Conservation (phyloP, 1,140 invertebrate genomes). For the Dinothrombium tinctorium region DNA sequence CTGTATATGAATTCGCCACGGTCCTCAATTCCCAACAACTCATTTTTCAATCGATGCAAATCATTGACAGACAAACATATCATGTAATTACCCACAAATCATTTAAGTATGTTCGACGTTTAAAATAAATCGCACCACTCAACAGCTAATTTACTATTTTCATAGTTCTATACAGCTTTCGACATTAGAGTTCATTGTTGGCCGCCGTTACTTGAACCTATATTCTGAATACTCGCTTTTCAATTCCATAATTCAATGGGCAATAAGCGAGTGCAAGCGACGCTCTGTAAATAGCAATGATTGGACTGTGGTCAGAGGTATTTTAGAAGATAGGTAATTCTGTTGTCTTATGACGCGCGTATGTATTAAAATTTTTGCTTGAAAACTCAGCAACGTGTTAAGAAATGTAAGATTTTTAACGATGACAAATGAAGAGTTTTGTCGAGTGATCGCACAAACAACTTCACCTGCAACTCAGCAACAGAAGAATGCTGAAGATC, state of each 20-base stretch:
- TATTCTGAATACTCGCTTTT: slow-evolving; percentile 18
- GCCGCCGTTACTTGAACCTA: slow-evolving; percentile 16
- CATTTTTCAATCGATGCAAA: slow-evolving; percentile 17
- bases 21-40: slow-evolving; percentile 17
- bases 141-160: background rate
- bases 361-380: background rate
- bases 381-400: slow-evolving; percentile 7
- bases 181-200: slow-evolving; percentile 16
- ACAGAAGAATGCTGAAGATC: background rate
- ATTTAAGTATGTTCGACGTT: slow-evolving; percentile 12
- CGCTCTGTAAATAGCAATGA: slow-evolving; percentile 11
- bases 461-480: background rate
- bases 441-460: slow-evolving; percentile 10
- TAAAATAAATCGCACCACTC: background rate
- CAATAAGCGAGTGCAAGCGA: slow-evolving; percentile 16
- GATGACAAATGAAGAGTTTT: slow-evolving; percentile 18
- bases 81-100: slow-evolving; percentile 16
- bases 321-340: slow-evolving; percentile 11
- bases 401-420: slow-evolving; percentile 15
- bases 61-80: slow-evolving; percentile 18
- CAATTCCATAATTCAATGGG: slow-evolving; percentile 16
- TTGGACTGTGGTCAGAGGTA: slow-evolving; percentile 10
- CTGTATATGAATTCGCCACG: slow-evolving; percentile 17
- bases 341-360: background rate
- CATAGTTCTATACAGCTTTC: slow-evolving; percentile 13